Percentiles rank a stretch among this genome's conserved stretches.
phyloP scores from a whole-genome alignment of 2,113 vertebrate species.

The Merops nubicus region DNA sequence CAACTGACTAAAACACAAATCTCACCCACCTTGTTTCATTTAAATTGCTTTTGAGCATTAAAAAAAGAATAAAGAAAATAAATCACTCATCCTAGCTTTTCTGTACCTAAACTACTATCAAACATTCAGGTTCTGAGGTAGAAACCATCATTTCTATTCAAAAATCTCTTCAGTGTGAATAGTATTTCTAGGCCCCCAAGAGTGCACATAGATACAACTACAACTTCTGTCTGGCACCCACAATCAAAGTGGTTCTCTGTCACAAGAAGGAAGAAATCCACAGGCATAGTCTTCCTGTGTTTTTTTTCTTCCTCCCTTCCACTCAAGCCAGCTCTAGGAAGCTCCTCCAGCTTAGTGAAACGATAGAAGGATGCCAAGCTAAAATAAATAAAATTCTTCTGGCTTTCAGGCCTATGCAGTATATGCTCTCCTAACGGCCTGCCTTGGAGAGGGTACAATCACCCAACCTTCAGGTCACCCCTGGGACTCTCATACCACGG shows the following conservation, averaged over 20 bases:
- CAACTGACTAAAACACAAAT: neutral
- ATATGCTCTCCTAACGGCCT: neutral
- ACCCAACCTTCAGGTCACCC: neutral
- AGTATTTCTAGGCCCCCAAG: neutral
- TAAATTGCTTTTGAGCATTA: neutral
- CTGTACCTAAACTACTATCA: neutral
- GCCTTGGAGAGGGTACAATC: neutral
- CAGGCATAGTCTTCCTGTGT: neutral
- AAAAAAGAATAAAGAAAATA: neutral
- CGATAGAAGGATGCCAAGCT: neutral
- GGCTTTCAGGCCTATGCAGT: too few relatives aligned
- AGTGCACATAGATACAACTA: fast-evolving
- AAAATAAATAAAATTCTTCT: neutral
- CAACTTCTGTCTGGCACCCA: neutral
- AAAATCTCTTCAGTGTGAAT: neutral
- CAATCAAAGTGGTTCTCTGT: neutral
- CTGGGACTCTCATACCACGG: neutral
- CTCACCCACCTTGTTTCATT: neutral
- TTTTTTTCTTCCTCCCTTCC: neutral
- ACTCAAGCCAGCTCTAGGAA: neutral
- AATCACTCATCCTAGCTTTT: neutral
- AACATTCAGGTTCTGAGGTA: neutral
- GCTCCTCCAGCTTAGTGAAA: neutral
- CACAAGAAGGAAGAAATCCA: neutral
- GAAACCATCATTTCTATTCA: neutral